A percentile compares a stretch with the other conserved stretches of the same genome.
Evolutionary conservation across 1,140 invertebrate species (phyloP).

Genomic region (Harpegnathos saltator): DNA sequence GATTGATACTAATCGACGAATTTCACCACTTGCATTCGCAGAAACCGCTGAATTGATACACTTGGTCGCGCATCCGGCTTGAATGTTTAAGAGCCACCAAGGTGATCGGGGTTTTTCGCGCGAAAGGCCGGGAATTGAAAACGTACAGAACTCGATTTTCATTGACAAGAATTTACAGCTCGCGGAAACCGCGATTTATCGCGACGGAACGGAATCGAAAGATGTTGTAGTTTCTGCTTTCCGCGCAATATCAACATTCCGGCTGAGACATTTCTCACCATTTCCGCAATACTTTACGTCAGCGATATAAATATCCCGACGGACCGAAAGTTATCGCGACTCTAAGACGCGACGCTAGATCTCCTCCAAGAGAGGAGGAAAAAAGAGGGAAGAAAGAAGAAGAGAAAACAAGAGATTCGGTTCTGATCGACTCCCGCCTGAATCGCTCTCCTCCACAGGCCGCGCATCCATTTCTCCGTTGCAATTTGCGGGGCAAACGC

Average conservation of each 20-base stretch:
- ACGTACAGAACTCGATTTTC: conserved; percentile 48
- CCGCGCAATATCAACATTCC: conserved; percentile 61
- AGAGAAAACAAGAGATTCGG: neutral
- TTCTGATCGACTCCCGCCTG: neutral
- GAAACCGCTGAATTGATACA: neutral
- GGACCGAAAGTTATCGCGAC: conserved; percentile 57
- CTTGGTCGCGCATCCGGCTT: neutral
- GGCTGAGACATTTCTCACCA: conserved; percentile 50
- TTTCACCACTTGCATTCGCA: too few relatives aligned
- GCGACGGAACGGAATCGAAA: conserved; percentile 57
- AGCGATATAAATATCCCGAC: conserved; percentile 59
- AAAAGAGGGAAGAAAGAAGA: neutral
- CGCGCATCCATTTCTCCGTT: too few relatives aligned
- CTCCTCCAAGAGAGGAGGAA: neutral
- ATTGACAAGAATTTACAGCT: conserved; percentile 61
- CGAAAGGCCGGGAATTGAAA: conserved; percentile 38
- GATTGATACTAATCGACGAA: neutral
- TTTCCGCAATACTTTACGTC: conserved; percentile 58
- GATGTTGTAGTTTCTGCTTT: conserved; percentile 59
- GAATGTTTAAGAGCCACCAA: neutral
- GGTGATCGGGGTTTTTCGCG: conserved; percentile 5
- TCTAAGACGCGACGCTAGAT: neutral
- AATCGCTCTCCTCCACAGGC: too few relatives aligned
- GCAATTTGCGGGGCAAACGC: too few relatives aligned
- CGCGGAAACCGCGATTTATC: conserved; percentile 51